phyloP scores from a whole-genome alignment of 2,888 invertebrate species.

The Agrochola circellaris region DNA sequence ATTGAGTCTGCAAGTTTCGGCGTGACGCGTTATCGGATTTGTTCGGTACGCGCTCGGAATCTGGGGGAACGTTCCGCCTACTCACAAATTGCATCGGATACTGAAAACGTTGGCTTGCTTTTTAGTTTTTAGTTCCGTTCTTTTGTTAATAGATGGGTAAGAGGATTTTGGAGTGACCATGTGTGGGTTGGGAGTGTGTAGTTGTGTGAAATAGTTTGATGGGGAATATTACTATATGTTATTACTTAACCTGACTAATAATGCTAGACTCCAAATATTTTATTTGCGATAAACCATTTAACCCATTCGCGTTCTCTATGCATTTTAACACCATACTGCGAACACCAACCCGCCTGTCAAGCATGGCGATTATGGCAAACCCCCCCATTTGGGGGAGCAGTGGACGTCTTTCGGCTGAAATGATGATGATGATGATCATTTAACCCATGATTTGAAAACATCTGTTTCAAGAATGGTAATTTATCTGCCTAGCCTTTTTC shows the following conservation, averaged over 20 bases:
- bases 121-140: constrained; percentile 43
- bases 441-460: neutral
- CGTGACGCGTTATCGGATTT: constrained; percentile 89
- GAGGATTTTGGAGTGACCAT: constrained; percentile 13
- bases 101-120: constrained; percentile 52
- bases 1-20: constrained; percentile 86
- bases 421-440: too few species aligned
- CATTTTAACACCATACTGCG: too few species aligned
- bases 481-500: too few species aligned
- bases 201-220: neutral
- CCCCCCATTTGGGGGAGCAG: too few species aligned
- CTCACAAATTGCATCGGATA: constrained; percentile 69
- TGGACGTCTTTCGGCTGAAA: too few species aligned
- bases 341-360: too few species aligned
- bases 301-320: too few species aligned
- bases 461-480: neutral
- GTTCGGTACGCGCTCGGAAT: constrained; percentile 85
- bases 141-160: constrained; percentile 45
- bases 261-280: neutral
- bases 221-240: neutral
- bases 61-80: constrained; percentile 67
- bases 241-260: neutral
- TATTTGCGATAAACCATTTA: neutral
- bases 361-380: too few species aligned
- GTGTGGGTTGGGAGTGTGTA: neutral